Conservation (phyloP, 64 coral and sea anemone genomes). For the Cladopsammia gracilis region DNA sequence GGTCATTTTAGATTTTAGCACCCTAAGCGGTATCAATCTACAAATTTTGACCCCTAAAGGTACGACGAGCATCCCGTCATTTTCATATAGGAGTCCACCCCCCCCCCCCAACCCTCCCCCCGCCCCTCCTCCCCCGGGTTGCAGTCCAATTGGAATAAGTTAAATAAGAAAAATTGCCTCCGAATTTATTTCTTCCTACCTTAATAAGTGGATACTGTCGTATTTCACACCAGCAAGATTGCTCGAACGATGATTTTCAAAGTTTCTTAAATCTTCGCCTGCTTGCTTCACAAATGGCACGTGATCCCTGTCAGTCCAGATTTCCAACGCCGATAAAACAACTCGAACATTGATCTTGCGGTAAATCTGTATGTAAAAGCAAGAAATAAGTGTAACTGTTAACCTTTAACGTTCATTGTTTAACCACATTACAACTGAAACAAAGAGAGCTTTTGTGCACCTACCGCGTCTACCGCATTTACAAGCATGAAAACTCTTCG, state of each 20-base stretch:
- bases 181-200: neutral
- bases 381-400: neutral
- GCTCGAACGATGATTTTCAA: slow-evolving; percentile 43
- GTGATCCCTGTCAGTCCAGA: slow-evolving; percentile 85
- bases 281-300: slow-evolving; percentile 20
- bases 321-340: slow-evolving; percentile 65
- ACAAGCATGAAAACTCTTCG: slow-evolving; percentile 48
- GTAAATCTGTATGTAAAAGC: slow-evolving; percentile 53
- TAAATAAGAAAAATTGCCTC: no score
- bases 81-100: no score
- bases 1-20: no score
- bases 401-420: no score
- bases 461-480: slow-evolving; percentile 70
- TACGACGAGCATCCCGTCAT: no score
- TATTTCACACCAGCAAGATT: slow-evolving; percentile 16
- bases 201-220: slow-evolving; percentile 59
- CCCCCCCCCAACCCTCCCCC: no score
- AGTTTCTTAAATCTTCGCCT: slow-evolving; percentile 48
- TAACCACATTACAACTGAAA: neutral
- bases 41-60: no score
- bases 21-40: no score
- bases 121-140: no score
- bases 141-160: no score
- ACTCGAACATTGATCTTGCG: slow-evolving; percentile 79
- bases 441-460: neutral